Evolutionary conservation across 2,113 vertebrate species (phyloP), one percentile per base, ranked within the genome.

Genomic region (Promerops cafer): DNA sequence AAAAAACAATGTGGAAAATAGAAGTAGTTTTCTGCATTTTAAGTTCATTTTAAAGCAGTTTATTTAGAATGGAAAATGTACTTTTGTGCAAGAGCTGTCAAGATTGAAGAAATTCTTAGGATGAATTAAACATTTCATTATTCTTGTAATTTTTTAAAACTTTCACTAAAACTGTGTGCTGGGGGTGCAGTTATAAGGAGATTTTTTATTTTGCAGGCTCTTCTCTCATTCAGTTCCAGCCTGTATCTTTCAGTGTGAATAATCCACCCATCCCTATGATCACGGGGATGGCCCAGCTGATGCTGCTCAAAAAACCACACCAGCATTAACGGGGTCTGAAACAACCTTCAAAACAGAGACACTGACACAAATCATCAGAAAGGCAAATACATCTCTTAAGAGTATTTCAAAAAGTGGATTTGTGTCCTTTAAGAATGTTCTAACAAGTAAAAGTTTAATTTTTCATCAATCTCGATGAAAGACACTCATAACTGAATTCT

Each of bases 241-340:
- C 52, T 72, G 30, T 39, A 54, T 10, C 39, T 53, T 10, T 14
- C 65, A 27, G 8, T 19, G 3, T 28, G 64, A 75, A 52, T 10
- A 40, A 40, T 13, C 16, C 40, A 5, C 20, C n/a, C 47, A 5
- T 19, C 35, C 53, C 45, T 1, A 18, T 0, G 0, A 37, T 8
- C 83, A 20, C 47, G 8, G 10, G 28, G n/a, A 71, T 5, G 15
- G 1, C 13, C 17, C 50, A 31, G 4, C 26, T n/a, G 39, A 39
- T 11, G 37, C 3, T 24, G 23, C 13, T 27, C 63, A 37, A 1
- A 31, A 35, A 66, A 17, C 13, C 69, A 35, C 50, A 74, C 2
- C 47, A 44, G 11, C 69, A 72, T 8, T 13, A 31, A 9, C 26
- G 42, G 65, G 40, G 16, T 7, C 72, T 76, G 84, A 68, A 90